Evolutionary conservation across 2,888 invertebrate species (phyloP).

Genomic region (Hirudinaria manillensis): DNA sequence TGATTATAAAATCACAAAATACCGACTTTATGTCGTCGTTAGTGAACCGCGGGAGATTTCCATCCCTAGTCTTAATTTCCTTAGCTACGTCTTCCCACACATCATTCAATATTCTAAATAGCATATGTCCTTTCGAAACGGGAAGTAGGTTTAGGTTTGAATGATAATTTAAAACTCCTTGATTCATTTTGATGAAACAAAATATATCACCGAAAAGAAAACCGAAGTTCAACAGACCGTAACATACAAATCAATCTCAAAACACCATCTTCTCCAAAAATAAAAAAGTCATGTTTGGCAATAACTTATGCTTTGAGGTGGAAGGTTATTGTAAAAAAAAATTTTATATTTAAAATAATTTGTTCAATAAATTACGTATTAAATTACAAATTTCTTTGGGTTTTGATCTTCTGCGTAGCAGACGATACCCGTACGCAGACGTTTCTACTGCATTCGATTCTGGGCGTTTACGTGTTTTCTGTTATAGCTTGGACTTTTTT

Average conservation of each 20-base stretch:
- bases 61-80: conserved; percentile 10
- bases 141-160: conserved; percentile 16
- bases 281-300: no score
- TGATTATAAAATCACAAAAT: no score
- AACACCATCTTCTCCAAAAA: no score
- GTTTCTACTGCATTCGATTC: background rate
- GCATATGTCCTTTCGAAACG: background rate
- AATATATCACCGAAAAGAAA: no score
- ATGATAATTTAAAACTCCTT: background rate
- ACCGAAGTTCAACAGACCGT: no score
- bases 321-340: no score
- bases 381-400: background rate
- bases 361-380: no score
- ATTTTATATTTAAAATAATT: no score
- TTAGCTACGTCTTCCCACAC: conserved; percentile 24
- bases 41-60: conserved; percentile 2
- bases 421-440: conserved; percentile 9
- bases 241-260: no score
- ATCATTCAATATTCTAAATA: background rate
- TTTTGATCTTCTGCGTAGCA: background rate
- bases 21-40: conserved; percentile 24
- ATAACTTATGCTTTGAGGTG: no score
- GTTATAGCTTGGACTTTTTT: background rate
- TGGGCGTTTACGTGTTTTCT: background rate
- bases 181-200: no score